phyloP scores from a whole-genome alignment of 2,797 vertebrate species.

The Hyperoplus lanceolatus region DNA sequence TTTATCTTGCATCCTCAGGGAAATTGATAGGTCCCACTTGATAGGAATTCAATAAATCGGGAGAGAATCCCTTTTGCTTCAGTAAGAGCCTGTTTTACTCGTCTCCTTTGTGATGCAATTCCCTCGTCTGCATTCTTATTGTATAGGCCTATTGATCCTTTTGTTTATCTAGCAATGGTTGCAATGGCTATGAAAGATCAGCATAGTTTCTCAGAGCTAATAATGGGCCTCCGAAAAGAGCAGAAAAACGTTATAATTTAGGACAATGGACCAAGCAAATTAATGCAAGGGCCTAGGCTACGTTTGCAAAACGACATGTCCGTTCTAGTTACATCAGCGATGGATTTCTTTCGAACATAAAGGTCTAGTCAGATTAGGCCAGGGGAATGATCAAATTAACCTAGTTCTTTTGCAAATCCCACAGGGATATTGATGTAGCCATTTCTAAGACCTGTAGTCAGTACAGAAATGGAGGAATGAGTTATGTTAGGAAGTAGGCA shows the following conservation, averaged over 20 bases:
- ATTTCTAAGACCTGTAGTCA: neutral
- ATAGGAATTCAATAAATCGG: constrained; percentile 62
- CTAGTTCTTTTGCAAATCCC: constrained; percentile 6
- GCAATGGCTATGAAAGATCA: constrained; percentile 65
- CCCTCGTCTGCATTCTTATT: constrained; percentile 32
- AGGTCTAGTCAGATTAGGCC: neutral
- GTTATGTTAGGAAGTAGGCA: neutral
- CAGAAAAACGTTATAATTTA: constrained; percentile 10
- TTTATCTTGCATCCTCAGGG: constrained; percentile 49
- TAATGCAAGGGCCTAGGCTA: neutral
- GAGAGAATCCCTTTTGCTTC: constrained; percentile 29
- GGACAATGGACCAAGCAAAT: constrained; percentile 7
- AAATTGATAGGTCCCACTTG: constrained; percentile 41
- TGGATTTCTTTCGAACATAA: constrained; percentile 10
- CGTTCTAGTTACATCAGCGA: neutral
- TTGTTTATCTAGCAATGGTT: constrained; percentile 68
- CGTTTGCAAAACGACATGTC: neutral
- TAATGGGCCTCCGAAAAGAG: neutral
- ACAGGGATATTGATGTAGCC: constrained; percentile 1
- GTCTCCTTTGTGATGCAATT: constrained; percentile 51
- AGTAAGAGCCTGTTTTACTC: constrained; percentile 49
- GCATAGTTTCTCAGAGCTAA: constrained; percentile 20
- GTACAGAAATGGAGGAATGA: constrained; percentile 8
- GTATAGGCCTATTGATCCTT: constrained; percentile 63
- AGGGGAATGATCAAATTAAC: constrained; percentile 11